Base-by-base conservation (phyloP, 2,113 vertebrate genomes). In the Otocyon megalotis region DNA sequence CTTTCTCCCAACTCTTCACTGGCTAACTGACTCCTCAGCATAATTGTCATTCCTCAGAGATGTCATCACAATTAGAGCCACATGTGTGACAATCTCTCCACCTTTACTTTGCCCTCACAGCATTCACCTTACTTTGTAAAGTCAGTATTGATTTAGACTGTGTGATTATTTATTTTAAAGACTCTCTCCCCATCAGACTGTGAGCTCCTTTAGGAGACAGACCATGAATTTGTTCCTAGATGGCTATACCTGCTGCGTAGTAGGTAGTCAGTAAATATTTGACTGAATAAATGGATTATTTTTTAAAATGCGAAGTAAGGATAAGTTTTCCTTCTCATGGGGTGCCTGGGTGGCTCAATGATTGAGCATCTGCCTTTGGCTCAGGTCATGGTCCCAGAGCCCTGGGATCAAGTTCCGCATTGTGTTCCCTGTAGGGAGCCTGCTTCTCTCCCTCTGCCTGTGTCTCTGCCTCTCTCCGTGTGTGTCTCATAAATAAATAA, bases 271-370 rank as follows among this genome's bases (percentile, higher is more conserved):
- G 9, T 80, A 53, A 87, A 30, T 60, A 50, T 8, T 91, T 63
- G 26, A 87, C 43, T 43, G 24, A 95, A 12, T 74, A 62, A 76
- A 32, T 37, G 81, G 77, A 48, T 50, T 20, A 16, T 62, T 84
- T 92, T 93, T 71, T 14, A 30, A 96, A 77, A 20, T 54, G 48
- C 53, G 54, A 35, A 77, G 4, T 54, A 63, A n/a, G 7, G 15
- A n/a, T 92, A 79, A 30, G 32, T 71, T 71, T 97, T 95, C 93
- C 62, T 91, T 92, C 30, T 20, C 32, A 0, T 43, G 43, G 43
- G 43, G 43, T 43, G 43, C 43, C 43, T 43, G 43, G 43, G 43
- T 43, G 43, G 43, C 43, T 43, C 43, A 43, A 43, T 43, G 43
- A 43, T 43, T 43, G 43, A 43, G 43, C 43, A 43, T 43, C 43